Conservation (phyloP, 2,113 vertebrate species). For the Crotalus tigris region DNA sequence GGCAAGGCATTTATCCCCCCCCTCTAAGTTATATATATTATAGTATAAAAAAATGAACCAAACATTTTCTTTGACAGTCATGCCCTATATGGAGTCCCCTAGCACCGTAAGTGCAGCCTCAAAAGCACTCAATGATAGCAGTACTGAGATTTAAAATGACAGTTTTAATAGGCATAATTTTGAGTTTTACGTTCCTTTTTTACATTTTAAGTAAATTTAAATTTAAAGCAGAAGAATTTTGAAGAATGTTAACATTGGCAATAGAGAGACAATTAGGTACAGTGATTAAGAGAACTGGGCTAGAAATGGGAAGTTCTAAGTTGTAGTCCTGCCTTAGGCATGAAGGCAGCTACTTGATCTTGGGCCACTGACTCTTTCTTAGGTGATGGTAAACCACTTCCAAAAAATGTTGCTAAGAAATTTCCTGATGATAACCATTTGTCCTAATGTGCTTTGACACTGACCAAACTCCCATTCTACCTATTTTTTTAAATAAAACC, state of each 20-base stretch:
- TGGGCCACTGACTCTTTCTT: not conserved
- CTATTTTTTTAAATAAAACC: too few relatives aligned
- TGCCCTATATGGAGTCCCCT: not conserved
- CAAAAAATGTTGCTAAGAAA: not conserved
- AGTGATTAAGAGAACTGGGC: not conserved
- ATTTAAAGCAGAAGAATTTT: not conserved
- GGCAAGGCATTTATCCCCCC: not conserved
- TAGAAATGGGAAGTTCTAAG: not conserved
- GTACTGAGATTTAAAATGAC: not conserved
- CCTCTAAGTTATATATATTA: not conserved
- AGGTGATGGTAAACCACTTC: not conserved
- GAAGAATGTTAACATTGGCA: not conserved
- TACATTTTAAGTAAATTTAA: too few relatives aligned
- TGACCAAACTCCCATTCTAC: not conserved
- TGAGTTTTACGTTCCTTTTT: not conserved
- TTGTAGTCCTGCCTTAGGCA: not conserved
- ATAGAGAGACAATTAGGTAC: not conserved
- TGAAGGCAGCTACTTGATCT: not conserved
- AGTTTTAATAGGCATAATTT: not conserved
- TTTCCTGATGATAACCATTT: not conserved
- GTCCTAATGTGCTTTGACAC: not conserved
- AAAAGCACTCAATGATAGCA: not conserved
- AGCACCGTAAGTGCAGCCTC: not conserved
- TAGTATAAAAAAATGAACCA: not conserved
- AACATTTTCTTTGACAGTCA: not conserved